Evolutionary conservation across 2,888 invertebrate species (phyloP).

Genomic region (Standfussiana lucernea): DNA sequence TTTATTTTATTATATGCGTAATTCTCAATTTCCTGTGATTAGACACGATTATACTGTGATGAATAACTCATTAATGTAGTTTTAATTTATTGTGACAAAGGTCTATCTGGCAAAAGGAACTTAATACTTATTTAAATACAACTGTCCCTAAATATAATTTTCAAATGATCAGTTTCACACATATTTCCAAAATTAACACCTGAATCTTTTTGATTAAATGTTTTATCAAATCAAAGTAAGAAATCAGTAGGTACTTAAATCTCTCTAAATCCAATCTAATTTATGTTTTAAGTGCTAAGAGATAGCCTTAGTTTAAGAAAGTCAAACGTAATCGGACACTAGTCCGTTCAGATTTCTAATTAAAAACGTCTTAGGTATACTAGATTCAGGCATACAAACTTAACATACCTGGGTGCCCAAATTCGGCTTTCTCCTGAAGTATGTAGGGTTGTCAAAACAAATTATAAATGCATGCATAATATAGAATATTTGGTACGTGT

Average conservation of each 20-base stretch:
- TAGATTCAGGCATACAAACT: slow-evolving; percentile 15
- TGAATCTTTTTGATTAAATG: background rate
- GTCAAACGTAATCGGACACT: background rate
- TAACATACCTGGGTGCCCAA: background rate
- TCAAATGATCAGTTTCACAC: background rate
- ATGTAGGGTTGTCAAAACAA: slow-evolving; percentile 4
- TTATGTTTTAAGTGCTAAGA: background rate
- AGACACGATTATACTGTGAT: slow-evolving; percentile 48
- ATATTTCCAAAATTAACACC: background rate
- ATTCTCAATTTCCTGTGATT: slow-evolving; percentile 66
- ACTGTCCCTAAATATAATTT: background rate
- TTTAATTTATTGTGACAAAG: slow-evolving; percentile 41
- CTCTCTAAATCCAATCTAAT: background rate
- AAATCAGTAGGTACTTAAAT: background rate
- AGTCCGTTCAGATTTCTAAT: slow-evolving; percentile 18
- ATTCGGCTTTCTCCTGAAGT: slow-evolving; percentile 28
- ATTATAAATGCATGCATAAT: background rate
- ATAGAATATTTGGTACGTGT: background rate
- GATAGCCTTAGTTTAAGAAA: background rate
- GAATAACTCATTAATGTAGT: slow-evolving; percentile 46
- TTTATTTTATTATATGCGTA: slow-evolving; percentile 69
- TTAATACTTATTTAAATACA: background rate
- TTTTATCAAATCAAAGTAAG: background rate
- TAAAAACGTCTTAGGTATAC: slow-evolving; percentile 17
- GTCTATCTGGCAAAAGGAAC: background rate